These are phyloP conservation scores for Eudemis profundana DNA, from an alignment of 2,888 invertebrate species.

Conservation along the genomic window DNA sequence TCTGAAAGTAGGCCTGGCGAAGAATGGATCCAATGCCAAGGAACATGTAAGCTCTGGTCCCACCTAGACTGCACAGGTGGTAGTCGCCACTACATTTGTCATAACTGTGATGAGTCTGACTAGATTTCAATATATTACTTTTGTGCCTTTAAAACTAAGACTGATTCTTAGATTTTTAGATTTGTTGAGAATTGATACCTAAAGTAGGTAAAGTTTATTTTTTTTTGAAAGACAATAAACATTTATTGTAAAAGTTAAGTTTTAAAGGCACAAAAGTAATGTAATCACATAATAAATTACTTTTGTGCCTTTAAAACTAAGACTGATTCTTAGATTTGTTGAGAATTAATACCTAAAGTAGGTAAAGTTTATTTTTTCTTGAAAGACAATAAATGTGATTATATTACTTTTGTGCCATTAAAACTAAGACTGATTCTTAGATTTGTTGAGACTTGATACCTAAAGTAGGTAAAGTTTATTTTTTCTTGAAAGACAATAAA, in stretches of 20 bases:
- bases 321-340: not conserved
- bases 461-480: too few relatives aligned
- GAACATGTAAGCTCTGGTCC: slow-evolving; percentile 45
- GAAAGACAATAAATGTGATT: too few relatives aligned
- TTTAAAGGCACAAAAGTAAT: too few relatives aligned
- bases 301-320: slow-evolving; percentile 5
- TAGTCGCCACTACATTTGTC: slow-evolving; percentile 46
- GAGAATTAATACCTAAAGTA: not conserved
- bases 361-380: too few relatives aligned
- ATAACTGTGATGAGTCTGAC: slow-evolving; percentile 46
- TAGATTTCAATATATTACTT: slow-evolving; percentile 11
- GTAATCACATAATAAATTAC: slow-evolving; percentile 1
- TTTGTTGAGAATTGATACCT: not conserved
- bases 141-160: slow-evolving; percentile 1
- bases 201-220: too few relatives aligned
- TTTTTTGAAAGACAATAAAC: too few relatives aligned
- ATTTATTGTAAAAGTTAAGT: slow-evolving; percentile 1
- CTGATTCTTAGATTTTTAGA: not conserved
- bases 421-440: not conserved
- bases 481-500: too few relatives aligned
- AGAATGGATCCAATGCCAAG: slow-evolving; percentile 47
- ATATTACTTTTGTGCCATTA: slow-evolving; percentile 7
- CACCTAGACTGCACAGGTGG: slow-evolving; percentile 46
- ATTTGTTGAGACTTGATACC: not conserved
- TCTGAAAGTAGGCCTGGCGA: slow-evolving; percentile 46